Conservation (phyloP, 1,140 invertebrate species). For the Cardiocondyla obscurior region DNA sequence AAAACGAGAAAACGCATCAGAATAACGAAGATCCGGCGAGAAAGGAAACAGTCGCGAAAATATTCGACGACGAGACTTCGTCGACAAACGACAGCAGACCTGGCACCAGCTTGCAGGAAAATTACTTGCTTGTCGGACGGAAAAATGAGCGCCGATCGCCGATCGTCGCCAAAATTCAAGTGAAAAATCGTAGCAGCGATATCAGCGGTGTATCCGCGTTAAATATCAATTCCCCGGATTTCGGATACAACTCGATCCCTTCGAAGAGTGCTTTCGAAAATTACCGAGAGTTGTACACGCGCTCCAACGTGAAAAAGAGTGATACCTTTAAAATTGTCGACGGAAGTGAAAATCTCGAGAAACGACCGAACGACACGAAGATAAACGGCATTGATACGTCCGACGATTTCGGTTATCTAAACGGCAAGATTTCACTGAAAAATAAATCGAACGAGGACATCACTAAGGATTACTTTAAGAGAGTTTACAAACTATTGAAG, state of each 20-base stretch:
- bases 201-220: not conserved
- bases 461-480: conserved; percentile 78
- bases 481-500: conserved; percentile 79
- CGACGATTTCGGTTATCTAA: conserved; percentile 26
- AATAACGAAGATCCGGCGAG: not conserved
- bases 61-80: not conserved
- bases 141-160: not conserved
- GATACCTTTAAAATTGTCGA: conserved; percentile 79
- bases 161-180: conserved; percentile 35
- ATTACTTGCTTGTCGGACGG: conserved; percentile 69
- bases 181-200: conserved; percentile 1
- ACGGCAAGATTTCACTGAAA: conserved; percentile 48
- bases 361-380: conserved; percentile 4
- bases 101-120: conserved; percentile 73
- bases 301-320: conserved; percentile 79
- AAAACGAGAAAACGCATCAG: not conserved
- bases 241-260: conserved; percentile 75
- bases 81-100: conserved; percentile 64
- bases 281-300: conserved; percentile 62
- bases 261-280: conserved; percentile 63
- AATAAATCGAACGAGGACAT: conserved; percentile 76
- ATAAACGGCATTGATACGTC: not conserved
- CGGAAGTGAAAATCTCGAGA: conserved; percentile 67
- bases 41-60: not conserved
- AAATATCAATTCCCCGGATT: conserved; percentile 60